Percentiles rank a stretch among this genome's conserved stretches.
phyloP scores from a whole-genome alignment of 2,113 vertebrate genomes.

The Paedocypris sp. region DNA sequence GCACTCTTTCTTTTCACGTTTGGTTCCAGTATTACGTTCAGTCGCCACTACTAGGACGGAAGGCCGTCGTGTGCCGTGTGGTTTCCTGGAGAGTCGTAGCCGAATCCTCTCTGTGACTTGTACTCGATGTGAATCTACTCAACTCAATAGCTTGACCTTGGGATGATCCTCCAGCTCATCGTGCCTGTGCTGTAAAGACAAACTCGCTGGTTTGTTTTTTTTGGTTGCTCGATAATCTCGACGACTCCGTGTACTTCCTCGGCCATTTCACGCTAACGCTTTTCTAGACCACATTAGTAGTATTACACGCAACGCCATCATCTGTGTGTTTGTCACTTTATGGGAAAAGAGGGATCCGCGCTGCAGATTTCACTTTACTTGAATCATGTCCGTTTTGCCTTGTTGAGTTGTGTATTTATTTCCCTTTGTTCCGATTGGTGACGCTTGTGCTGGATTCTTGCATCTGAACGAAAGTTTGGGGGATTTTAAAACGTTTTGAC shows the following conservation, averaged over 20 bases:
- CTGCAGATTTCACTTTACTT: conserved; percentile 18
- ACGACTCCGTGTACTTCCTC: neutral
- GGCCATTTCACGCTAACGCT: neutral
- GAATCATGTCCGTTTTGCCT: neutral
- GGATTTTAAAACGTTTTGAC: neutral
- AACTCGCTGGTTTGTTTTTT: conserved; percentile 18
- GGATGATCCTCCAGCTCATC: neutral
- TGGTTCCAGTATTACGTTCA: neutral
- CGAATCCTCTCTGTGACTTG: conserved; percentile 13
- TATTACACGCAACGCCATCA: neutral
- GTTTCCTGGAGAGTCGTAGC: conserved; percentile 22
- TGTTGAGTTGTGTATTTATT: conserved; percentile 2
- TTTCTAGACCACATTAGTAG: conserved; percentile 1
- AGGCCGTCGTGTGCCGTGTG: neutral
- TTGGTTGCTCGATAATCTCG: conserved; percentile 4
- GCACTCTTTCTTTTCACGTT: neutral
- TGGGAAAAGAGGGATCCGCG: neutral
- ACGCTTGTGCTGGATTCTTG: neutral
- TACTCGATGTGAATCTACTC: conserved; percentile 23
- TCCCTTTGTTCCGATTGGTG: neutral
- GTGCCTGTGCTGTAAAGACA: conserved; percentile 17
- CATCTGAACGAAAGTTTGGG: neutral
- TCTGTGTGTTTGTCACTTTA: conserved; percentile 11
- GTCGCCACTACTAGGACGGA: neutral
- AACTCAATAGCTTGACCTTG: conserved; percentile 7